phyloP scores from a whole-genome alignment of 30 jellyfish, hydroid and myxozoan species.

The Hydractinia echinata region DNA sequence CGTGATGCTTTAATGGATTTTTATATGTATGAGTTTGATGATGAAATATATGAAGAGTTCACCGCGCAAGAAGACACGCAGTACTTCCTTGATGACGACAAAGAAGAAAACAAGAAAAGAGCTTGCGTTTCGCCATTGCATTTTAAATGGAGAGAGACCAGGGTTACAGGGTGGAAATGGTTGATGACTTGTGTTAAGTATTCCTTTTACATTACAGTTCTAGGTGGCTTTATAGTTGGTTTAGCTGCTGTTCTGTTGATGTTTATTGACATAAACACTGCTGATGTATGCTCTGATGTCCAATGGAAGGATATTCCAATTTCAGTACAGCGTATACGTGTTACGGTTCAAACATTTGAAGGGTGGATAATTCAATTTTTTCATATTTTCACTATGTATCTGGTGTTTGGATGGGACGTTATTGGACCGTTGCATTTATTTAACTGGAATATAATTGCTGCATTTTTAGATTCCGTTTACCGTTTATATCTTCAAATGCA shows the following conservation, averaged over 20 bases:
- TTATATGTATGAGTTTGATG: background rate
- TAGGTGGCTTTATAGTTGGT: background rate
- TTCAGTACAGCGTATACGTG: conserved; percentile 14
- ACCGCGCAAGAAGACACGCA: background rate
- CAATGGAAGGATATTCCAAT: conserved; percentile 6
- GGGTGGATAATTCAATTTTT: conserved; percentile 14
- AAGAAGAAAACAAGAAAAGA: too few relatives aligned
- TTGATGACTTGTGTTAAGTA: background rate
- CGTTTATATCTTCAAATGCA: background rate
- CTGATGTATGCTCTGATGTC: conserved; percentile 3
- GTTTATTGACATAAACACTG: conserved; percentile 22
- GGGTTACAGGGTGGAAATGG: background rate
- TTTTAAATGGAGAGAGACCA: conserved; percentile 10
- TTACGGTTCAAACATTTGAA: conserved; percentile 5
- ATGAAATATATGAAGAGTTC: conserved; percentile 9
- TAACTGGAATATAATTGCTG: conserved; percentile 1
- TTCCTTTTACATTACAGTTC: conserved; percentile 10
- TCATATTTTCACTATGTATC: background rate
- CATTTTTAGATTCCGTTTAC: conserved; percentile 17
- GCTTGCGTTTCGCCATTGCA: too few relatives aligned
- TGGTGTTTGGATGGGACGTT: conserved; percentile 9
- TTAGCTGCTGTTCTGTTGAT: background rate
- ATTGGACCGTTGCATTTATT: conserved; percentile 15
- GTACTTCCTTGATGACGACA: background rate
- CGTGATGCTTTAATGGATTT: background rate